These are phyloP conservation scores for Formicarius rufipectus DNA, from an alignment of 2,113 vertebrate genomes.

Conservation along the genomic window DNA sequence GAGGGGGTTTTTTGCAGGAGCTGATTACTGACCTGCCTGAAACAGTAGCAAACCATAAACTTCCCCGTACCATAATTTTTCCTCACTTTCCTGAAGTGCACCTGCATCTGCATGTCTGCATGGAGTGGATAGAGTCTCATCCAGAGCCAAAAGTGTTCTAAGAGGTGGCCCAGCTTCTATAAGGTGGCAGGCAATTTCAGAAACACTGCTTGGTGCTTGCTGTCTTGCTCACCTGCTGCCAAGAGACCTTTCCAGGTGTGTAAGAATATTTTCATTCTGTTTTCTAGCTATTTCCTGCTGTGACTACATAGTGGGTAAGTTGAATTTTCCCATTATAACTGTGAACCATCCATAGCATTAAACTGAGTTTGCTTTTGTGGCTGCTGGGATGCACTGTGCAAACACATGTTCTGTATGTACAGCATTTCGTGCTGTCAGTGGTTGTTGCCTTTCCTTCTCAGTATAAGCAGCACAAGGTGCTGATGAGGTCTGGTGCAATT, in stretches of 20 bases:
- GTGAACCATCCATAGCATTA: neutral
- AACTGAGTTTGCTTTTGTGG: neutral
- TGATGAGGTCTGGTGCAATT: constrained; percentile 13
- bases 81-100: neutral
- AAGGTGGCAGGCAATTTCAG: neutral
- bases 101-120: neutral
- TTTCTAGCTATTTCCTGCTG: constrained; percentile 81
- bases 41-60: neutral
- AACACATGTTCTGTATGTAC: neutral
- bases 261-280: constrained; percentile 62
- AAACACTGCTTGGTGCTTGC: neutral
- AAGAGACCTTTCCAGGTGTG: neutral
- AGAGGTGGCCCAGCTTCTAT: neutral
- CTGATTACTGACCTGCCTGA: neutral
- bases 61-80: neutral
- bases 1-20: neutral
- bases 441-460: neutral
- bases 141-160: neutral
- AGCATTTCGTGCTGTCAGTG: neutral
- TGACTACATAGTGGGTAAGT: constrained; percentile 83
- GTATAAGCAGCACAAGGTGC: neutral
- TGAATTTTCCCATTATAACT: neutral
- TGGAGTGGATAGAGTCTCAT: neutral
- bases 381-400: neutral
- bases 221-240: neutral